phyloP scores from a whole-genome alignment of 2,113 vertebrate species.

The Pelmatolapia mariae region DNA sequence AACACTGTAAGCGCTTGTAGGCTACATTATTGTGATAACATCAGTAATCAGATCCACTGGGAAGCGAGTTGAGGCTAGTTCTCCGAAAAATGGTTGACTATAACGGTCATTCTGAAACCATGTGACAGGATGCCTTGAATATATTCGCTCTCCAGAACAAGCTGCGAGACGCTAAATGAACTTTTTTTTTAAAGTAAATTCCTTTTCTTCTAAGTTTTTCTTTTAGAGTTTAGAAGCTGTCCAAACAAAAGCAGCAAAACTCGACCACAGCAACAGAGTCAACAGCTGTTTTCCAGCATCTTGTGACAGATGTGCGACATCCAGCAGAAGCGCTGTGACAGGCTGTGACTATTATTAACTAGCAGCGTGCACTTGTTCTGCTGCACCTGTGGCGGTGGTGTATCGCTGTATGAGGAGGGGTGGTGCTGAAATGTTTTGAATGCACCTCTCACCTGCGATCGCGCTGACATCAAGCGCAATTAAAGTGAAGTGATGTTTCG shows the following conservation, averaged over 20 bases:
- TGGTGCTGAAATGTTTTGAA: not conserved
- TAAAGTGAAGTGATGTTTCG: not conserved
- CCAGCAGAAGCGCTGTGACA: not conserved
- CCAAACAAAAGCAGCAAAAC: not conserved
- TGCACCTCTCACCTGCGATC: not conserved
- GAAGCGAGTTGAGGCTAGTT: not conserved
- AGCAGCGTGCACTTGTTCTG: not conserved
- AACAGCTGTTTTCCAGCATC: not conserved
- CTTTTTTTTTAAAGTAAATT: not conserved
- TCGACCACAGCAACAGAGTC: not conserved
- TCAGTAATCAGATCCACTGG: not conserved
- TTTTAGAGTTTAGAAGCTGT: not conserved
- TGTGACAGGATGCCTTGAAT: not conserved
- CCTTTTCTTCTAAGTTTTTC: not conserved
- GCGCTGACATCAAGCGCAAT: not conserved
- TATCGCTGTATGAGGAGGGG: not conserved
- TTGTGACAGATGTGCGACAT: not conserved
- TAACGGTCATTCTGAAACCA: not conserved
- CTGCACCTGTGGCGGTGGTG: not conserved
- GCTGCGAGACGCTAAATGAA: not conserved
- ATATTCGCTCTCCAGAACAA: not conserved
- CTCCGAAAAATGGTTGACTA: conserved; percentile 6
- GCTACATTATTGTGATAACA: not conserved
- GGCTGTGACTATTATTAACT: not conserved
- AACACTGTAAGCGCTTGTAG: not conserved